Evolutionary conservation across 2,113 vertebrate species (phyloP).

Genomic region (Todiramphus chloris): DNA sequence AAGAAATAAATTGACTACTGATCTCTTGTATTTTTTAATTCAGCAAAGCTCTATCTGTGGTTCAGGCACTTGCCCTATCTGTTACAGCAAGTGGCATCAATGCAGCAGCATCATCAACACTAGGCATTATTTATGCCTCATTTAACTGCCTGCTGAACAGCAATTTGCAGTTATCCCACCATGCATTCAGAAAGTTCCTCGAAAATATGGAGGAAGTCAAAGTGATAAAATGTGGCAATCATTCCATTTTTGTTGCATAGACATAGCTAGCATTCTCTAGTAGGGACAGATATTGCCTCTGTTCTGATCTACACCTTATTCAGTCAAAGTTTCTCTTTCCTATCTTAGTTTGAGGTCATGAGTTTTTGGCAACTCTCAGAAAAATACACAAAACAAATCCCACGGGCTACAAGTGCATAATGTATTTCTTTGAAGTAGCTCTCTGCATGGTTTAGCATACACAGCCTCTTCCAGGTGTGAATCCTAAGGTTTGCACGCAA

Average conservation of each 20-base stretch:
- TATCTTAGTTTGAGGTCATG: neutral
- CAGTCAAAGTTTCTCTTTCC: neutral
- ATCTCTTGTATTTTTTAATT: neutral
- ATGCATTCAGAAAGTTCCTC: neutral
- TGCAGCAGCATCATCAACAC: neutral
- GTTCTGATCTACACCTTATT: neutral
- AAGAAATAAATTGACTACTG: neutral
- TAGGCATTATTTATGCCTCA: neutral
- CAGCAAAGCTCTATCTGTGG: neutral
- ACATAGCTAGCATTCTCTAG: neutral
- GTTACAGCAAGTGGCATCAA: neutral
- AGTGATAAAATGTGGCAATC: neutral
- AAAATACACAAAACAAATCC: neutral
- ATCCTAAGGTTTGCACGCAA: neutral
- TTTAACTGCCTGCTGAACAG: constrained; percentile 6
- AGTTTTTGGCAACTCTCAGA: neutral
- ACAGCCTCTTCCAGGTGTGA: neutral
- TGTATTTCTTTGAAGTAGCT: neutral
- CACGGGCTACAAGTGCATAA: neutral
- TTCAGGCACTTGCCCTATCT: neutral
- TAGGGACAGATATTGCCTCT: neutral
- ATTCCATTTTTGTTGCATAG: neutral
- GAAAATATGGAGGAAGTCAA: too few species aligned
- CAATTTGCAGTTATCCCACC: neutral
- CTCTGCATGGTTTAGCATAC: neutral